Percentiles rank a stretch among this genome's conserved stretches.
These are phyloP conservation scores for Lepisosteus osseus DNA, from an alignment of 2,113 vertebrate species.

Conservation along the genomic window DNA sequence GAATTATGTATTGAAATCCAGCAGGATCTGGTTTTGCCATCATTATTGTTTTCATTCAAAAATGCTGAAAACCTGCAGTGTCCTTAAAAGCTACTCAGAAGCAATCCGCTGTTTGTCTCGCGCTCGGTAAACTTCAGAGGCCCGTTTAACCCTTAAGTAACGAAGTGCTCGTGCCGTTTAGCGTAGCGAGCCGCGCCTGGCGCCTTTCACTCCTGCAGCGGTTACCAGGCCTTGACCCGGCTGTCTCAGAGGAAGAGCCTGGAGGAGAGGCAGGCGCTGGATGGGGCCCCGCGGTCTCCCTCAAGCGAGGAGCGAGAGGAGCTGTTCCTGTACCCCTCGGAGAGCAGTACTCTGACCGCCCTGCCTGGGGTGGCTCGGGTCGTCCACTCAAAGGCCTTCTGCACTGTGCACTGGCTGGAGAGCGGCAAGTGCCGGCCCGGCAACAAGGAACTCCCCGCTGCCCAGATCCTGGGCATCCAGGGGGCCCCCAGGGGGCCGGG, in stretches of 20 bases:
- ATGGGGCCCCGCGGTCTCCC: slow-evolving; percentile 42
- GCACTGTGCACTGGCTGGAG: slow-evolving; percentile 96
- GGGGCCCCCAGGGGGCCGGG: slow-evolving; percentile 57
- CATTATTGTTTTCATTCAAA: too few relatives aligned
- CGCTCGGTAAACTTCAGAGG: too few relatives aligned
- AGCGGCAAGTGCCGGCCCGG: slow-evolving; percentile 82
- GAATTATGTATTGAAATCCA: too few relatives aligned
- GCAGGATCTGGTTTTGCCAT: too few relatives aligned
- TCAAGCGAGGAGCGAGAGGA: slow-evolving; percentile 66
- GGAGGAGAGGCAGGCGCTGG: slow-evolving; percentile 67
- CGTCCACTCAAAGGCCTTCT: slow-evolving; percentile 95
- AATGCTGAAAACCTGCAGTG: too few relatives aligned
- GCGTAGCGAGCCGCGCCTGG: too few relatives aligned
- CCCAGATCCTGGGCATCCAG: slow-evolving; percentile 92
- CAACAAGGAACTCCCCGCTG: slow-evolving; percentile 81
- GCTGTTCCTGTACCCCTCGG: slow-evolving; percentile 86
- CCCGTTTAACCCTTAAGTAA: too few relatives aligned
- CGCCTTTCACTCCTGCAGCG: background rate
- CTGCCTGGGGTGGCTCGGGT: slow-evolving; percentile 91
- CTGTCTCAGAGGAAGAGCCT: slow-evolving; percentile 79
- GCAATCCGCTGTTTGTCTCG: too few relatives aligned
- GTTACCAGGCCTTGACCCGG: slow-evolving; percentile 55
- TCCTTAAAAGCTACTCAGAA: too few relatives aligned
- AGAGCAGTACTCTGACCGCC: slow-evolving; percentile 79
- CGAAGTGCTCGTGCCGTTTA: too few relatives aligned